Evolutionary conservation across 2,113 vertebrate genomes (phyloP).

Genomic region (Triplophysa rosa): DNA sequence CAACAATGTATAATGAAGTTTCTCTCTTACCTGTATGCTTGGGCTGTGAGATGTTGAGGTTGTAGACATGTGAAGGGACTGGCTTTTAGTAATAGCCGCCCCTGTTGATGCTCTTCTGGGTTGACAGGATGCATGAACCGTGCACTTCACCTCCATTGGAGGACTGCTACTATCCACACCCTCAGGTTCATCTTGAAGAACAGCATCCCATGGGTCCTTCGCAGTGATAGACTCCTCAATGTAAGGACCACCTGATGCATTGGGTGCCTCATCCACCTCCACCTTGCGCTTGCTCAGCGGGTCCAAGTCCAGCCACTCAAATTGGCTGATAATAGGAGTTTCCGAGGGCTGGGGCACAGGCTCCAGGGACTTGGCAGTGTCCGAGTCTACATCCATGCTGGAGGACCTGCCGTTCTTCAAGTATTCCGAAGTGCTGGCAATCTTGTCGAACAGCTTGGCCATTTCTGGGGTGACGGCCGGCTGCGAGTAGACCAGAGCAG

Average conservation of each 20-base stretch:
- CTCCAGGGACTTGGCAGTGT: conserved; percentile 67
- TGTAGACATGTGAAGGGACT: conserved; percentile 84
- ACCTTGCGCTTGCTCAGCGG: conserved; percentile 87
- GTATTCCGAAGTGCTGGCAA: conserved; percentile 95
- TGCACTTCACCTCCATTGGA: conserved; percentile 68
- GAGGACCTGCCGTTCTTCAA: conserved; percentile 85
- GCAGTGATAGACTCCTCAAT: conserved; percentile 62
- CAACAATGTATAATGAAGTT: no score
- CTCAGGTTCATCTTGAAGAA: conserved; percentile 84
- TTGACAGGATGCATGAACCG: conserved; percentile 48
- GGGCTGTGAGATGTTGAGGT: conserved; percentile 72
- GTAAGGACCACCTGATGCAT: conserved; percentile 44
- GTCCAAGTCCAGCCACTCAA: conserved; percentile 96
- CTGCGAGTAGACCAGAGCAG: conserved; percentile 76
- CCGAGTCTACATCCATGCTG: conserved; percentile 76
- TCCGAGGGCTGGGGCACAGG: conserved; percentile 72
- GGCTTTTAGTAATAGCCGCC: conserved; percentile 83
- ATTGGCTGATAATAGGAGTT: conserved; percentile 76
- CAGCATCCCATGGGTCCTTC: conserved; percentile 96
- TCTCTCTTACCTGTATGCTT: conserved; percentile 78
- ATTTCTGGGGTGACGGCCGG: conserved; percentile 85
- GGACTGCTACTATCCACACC: conserved; percentile 60
- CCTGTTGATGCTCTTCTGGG: conserved; percentile 79
- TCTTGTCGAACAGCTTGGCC: conserved; percentile 94
- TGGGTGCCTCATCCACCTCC: conserved; percentile 72